Evolutionary conservation across 2,113 vertebrate species (phyloP), one percentile per base, ranked within the genome.

Genomic region (Ammodytes marinus): DNA sequence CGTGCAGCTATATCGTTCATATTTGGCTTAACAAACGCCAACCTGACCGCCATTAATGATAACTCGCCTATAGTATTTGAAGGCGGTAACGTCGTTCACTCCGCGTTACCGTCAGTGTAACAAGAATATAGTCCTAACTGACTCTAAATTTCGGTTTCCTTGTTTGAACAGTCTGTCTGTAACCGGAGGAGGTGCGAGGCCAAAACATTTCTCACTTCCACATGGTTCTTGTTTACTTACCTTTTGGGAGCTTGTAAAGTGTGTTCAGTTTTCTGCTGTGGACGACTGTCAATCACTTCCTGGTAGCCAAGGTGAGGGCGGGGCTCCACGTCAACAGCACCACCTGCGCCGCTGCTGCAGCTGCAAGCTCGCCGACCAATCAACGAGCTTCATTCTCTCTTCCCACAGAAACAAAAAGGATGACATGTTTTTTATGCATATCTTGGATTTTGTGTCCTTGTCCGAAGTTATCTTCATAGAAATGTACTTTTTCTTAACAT

Each of bases 211-310:
- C 40, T 65, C 65, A 66, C 53, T 52, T 64, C 55, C 69, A 69
- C 67, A 54, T 27, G 35, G 1, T 6, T 40, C 2, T 43, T 45
- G 40, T 69, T 86, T 73, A 85, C 92, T 92, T 79, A 91, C 91
- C 86, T 88, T 59, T 57, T 3, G n/a, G 77, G 43, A 49, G 68
- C 5, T 45, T 60, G 60, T 6, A 47, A 61, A 8, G 12, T 11
- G 1, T 50, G 58, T 58, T 53, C 45, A 5, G 53, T 59, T 79
- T 64, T 77, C 61, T 79, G 35, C 5, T 11, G 57, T 45, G 47
- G n/a, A 27, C 37, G 63, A 61, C 67, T 76, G 78, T 27, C 63
- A 65, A 50, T 69, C 59, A 80, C 90, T 93, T 94, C 93, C 93
- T 92, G 92, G 88, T 88, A 8, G 45, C 57, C 2, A 8, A 83